Evolutionary conservation across 2,888 invertebrate species (phyloP).

Genomic region (Netelia inedita): DNA sequence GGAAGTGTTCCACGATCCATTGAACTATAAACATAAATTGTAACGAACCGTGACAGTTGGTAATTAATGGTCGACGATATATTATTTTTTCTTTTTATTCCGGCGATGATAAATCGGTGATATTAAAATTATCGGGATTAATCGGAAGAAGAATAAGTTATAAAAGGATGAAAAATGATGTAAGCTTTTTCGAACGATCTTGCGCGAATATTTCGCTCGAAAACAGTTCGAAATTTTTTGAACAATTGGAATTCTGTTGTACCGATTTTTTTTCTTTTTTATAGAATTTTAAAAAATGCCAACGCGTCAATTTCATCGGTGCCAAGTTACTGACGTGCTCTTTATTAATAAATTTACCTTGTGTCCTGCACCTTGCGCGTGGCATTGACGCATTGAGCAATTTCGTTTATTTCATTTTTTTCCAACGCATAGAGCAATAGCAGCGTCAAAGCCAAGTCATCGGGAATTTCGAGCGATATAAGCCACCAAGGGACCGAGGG

Average conservation of each 20-base stretch:
- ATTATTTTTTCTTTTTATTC: no score
- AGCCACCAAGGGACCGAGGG: slow-evolving; percentile 30
- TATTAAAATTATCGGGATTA: no score
- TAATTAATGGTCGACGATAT: neutral
- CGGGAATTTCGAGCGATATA: slow-evolving; percentile 35
- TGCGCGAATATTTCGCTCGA: no score
- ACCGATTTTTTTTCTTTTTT: no score
- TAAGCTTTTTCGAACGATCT: no score
- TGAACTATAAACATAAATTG: neutral
- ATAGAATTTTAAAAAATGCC: no score
- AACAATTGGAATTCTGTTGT: no score
- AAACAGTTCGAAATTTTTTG: no score
- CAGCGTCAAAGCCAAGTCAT: neutral
- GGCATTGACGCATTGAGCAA: slow-evolving; percentile 4
- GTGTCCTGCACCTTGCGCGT: neutral
- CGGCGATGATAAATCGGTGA: no score
- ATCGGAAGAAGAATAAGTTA: no score
- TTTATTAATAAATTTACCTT: neutral
- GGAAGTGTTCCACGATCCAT: neutral
- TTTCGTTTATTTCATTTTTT: slow-evolving; percentile 22
- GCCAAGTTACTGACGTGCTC: neutral
- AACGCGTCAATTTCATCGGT: neutral
- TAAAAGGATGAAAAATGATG: no score
- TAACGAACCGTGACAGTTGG: neutral
- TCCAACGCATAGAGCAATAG: slow-evolving; percentile 13